A percentile compares a stretch with the other conserved stretches of the same genome.
phyloP scores from a whole-genome alignment of 2,113 vertebrate species.

The Corythornis vintsioides region DNA sequence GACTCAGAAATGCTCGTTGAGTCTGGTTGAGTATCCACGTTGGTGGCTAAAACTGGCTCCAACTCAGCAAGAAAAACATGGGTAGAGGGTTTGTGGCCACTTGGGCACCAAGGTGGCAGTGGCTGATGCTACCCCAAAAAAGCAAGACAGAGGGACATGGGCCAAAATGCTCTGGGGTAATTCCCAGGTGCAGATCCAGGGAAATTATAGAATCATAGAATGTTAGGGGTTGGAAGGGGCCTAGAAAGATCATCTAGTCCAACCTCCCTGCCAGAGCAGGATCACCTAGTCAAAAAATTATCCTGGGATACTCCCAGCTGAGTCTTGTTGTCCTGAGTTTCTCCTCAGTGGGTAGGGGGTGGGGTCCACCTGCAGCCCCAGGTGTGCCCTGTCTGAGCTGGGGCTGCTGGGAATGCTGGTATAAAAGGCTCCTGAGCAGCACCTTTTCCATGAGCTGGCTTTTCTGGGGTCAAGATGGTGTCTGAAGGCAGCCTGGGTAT shows the following conservation, averaged over 20 bases:
- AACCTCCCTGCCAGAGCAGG: no score
- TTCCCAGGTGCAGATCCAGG: not conserved
- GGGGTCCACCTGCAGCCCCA: not conserved
- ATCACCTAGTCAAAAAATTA: no score
- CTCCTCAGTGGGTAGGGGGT: not conserved
- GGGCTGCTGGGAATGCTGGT: not conserved
- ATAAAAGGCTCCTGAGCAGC: not conserved
- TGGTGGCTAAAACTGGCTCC: not conserved
- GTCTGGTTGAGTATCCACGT: not conserved
- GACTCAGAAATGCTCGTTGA: not conserved
- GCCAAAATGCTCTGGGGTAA: not conserved
- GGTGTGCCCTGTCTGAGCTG: not conserved
- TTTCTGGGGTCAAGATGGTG: not conserved
- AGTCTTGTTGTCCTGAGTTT: not conserved
- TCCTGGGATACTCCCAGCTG: not conserved
- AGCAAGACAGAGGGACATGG: not conserved
- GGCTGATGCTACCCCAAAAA: not conserved
- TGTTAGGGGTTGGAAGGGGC: no score
- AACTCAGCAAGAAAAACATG: not conserved
- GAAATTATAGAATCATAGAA: not conserved
- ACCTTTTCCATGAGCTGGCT: rapidly evolving
- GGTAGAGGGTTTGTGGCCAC: not conserved
- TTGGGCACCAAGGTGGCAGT: not conserved
- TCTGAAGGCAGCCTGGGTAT: not conserved
- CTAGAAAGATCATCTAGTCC: no score